Conservation (phyloP, 2,888 invertebrate species). For the Luperina testacea region DNA sequence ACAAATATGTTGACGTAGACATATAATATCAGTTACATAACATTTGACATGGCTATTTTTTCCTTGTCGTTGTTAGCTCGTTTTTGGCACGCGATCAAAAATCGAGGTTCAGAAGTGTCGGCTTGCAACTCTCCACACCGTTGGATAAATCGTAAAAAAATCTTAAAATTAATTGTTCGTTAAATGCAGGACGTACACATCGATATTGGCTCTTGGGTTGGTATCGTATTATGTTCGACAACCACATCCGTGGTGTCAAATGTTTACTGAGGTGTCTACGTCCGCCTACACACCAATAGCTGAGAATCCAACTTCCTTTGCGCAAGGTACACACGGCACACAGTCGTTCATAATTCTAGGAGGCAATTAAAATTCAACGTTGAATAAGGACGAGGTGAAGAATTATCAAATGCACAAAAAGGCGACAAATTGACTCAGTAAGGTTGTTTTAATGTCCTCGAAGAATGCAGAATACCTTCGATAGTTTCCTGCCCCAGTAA, state of each 20-base stretch:
- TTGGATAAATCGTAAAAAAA: conserved; percentile 59
- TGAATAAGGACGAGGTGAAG: conserved; percentile 57
- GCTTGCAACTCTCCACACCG: conserved; percentile 66
- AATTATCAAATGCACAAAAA: conserved; percentile 56
- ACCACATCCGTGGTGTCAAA: conserved; percentile 73
- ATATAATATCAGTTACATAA: conserved; percentile 77
- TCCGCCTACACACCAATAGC: conserved; percentile 57
- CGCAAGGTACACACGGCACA: conserved; percentile 51
- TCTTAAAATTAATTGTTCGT: conserved; percentile 32
- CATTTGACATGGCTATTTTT: conserved; percentile 87
- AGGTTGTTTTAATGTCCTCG: conserved; percentile 35
- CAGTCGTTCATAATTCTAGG: conserved; percentile 52
- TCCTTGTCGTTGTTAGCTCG: conserved; percentile 83
- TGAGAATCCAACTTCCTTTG: conserved; percentile 54
- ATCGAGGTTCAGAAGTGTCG: conserved; percentile 73
- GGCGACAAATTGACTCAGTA: conserved; percentile 36
- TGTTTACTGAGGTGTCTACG: conserved; percentile 68
- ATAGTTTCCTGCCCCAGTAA: conserved; percentile 56
- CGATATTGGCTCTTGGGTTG: conserved; percentile 40
- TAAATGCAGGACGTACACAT: conserved; percentile 30
- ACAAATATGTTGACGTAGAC: conserved; percentile 70
- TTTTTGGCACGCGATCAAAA: conserved; percentile 85
- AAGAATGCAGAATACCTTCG: conserved; percentile 50
- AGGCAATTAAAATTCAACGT: conserved; percentile 60
- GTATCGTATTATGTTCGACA: conserved; percentile 58